A percentile compares a stretch with the other conserved stretches of the same genome.
Evolutionary conservation across 1,140 invertebrate genomes (phyloP).

Genomic region (Gryon sp.): DNA sequence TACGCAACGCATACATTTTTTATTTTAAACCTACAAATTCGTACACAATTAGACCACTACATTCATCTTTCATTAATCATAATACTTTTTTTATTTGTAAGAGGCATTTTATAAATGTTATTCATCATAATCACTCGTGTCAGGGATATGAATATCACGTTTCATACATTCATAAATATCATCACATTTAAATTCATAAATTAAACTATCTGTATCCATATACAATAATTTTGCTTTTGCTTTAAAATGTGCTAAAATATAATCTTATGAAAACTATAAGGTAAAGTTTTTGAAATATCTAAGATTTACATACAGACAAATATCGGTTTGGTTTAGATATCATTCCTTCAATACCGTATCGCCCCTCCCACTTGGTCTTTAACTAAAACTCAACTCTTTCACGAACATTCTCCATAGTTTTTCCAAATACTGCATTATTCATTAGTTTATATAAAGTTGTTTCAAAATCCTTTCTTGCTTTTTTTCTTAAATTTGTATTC

Average conservation of each 20-base stretch:
- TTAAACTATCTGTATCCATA: constrained; percentile 13
- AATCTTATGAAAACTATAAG: constrained; percentile 16
- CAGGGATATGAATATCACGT: constrained; percentile 4
- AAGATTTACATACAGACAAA: constrained; percentile 8
- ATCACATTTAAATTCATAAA: constrained; percentile 4
- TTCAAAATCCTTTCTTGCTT: constrained; percentile 14
- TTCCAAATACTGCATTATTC: too few species aligned
- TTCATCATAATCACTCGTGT: constrained; percentile 9
- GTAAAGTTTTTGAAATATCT: constrained; percentile 9
- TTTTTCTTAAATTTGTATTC: constrained; percentile 11
- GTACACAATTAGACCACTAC: too few species aligned
- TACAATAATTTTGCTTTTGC: constrained; percentile 3
- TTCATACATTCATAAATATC: constrained; percentile 15
- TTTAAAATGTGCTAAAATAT: constrained; percentile 5
- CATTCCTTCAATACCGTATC: constrained; percentile 5
- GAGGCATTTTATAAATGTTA: too few species aligned
- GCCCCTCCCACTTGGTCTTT: background rate
- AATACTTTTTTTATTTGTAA: too few species aligned
- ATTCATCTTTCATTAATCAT: too few species aligned
- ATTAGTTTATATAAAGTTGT: too few species aligned
- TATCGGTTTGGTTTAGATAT: constrained; percentile 16
- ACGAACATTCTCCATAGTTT: too few species aligned
- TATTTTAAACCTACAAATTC: too few species aligned
- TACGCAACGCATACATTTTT: constrained; percentile 20
- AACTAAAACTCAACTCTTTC: constrained; percentile 5